Evolutionary conservation across 2,113 vertebrate species (phyloP).

Genomic region (Eudyptes chrysolophus): DNA sequence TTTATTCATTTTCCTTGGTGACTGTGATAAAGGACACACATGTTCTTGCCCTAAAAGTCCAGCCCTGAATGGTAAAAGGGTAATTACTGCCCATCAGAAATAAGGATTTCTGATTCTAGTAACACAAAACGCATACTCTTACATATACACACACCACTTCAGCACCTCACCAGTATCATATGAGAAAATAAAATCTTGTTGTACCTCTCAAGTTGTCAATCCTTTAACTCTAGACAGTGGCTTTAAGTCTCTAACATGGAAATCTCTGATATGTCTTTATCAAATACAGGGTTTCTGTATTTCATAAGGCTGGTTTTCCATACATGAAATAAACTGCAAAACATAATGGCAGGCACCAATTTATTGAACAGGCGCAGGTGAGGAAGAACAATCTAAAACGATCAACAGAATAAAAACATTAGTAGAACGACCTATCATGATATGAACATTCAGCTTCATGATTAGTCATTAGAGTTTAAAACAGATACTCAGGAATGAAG

Average conservation of each 20-base stretch:
- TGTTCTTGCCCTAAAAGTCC: not conserved
- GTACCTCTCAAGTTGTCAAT: not conserved
- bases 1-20: not conserved
- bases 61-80: not conserved
- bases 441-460: not conserved
- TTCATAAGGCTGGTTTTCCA: not conserved
- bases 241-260: not conserved
- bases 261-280: not conserved
- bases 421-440: not conserved
- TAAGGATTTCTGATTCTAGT: not conserved
- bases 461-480: not conserved
- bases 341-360: not conserved
- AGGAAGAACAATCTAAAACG: not conserved
- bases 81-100: not conserved
- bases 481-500: not conserved
- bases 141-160: not conserved
- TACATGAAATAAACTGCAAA: not conserved
- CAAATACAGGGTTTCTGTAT: not conserved
- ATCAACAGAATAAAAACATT: not conserved
- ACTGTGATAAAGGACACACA: not conserved
- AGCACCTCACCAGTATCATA: not conserved
- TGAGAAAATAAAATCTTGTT: not conserved
- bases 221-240: not conserved
- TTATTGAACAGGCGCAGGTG: not conserved
- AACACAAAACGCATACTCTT: not conserved